Evolutionary conservation across 2,888 invertebrate genomes (phyloP).

Genomic region (Tipula vernalis): DNA sequence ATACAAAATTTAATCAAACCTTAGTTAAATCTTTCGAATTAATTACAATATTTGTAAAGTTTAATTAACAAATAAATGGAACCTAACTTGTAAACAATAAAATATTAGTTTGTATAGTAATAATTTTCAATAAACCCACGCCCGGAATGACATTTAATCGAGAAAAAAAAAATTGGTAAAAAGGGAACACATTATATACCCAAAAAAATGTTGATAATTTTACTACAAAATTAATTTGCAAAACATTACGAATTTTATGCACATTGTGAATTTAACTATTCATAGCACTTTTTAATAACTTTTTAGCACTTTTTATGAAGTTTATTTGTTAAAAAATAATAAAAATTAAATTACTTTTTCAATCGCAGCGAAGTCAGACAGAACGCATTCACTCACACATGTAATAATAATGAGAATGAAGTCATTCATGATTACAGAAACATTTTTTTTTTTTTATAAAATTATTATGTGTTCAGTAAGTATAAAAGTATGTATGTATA

Average conservation of each 20-base stretch:
- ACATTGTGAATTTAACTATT: background rate
- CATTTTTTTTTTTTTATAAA: background rate
- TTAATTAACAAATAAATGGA: background rate
- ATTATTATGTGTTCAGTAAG: background rate
- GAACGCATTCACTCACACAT: slow-evolving; percentile 42
- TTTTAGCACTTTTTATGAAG: background rate
- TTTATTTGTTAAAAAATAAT: slow-evolving; percentile 12
- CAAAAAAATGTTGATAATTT: background rate
- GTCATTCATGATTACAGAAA: background rate
- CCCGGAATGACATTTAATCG: slow-evolving; percentile 11
- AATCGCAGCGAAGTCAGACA: slow-evolving; percentile 50
- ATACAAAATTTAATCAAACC: background rate
- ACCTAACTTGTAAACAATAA: background rate
- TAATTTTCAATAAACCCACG: slow-evolving; percentile 5
- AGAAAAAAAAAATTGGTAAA: background rate
- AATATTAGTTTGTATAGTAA: background rate
- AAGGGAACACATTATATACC: slow-evolving; percentile 9
- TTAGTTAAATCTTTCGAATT: background rate
- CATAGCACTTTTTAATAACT: background rate
- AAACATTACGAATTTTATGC: background rate
- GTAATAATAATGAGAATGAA: slow-evolving; percentile 17
- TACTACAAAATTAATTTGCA: background rate
- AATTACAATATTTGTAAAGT: background rate
- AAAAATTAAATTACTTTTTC: slow-evolving; percentile 31
- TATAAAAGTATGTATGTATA: background rate